phyloP scores from a whole-genome alignment of 2,113 vertebrate species.

The Salvator merianae region DNA sequence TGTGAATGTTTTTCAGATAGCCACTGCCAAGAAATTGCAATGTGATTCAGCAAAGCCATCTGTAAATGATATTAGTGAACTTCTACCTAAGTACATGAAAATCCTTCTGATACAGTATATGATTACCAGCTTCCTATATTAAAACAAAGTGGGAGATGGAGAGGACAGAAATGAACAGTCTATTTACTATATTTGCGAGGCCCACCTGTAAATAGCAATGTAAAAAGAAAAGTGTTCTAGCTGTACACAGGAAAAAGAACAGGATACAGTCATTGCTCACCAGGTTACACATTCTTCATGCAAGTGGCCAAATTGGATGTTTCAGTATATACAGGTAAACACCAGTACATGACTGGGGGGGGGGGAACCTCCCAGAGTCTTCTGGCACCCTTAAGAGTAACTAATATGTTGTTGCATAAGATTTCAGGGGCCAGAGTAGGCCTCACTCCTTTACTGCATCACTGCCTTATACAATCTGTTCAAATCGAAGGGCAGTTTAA shows the following conservation, averaged over 20 bases:
- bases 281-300: neutral
- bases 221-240: neutral
- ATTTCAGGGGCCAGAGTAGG: neutral
- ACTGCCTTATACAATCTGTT: conserved; percentile 59
- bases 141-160: neutral
- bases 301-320: neutral
- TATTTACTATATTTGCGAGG: neutral
- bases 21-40: neutral
- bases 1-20: neutral
- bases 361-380: neutral
- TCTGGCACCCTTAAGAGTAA: neutral
- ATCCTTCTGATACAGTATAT: neutral
- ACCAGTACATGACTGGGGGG: conserved; percentile 10
- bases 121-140: neutral
- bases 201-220: neutral
- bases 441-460: conserved; percentile 38
- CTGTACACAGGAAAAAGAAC: rapidly evolving
- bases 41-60: neutral
- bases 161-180: neutral
- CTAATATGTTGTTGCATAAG: neutral
- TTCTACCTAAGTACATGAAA: neutral
- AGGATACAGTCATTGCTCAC: rapidly evolving
- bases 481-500: conserved; percentile 63
- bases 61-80: neutral
- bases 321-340: neutral